Base-by-base conservation (phyloP, 2,113 vertebrate species). In the Smithornis capensis region DNA sequence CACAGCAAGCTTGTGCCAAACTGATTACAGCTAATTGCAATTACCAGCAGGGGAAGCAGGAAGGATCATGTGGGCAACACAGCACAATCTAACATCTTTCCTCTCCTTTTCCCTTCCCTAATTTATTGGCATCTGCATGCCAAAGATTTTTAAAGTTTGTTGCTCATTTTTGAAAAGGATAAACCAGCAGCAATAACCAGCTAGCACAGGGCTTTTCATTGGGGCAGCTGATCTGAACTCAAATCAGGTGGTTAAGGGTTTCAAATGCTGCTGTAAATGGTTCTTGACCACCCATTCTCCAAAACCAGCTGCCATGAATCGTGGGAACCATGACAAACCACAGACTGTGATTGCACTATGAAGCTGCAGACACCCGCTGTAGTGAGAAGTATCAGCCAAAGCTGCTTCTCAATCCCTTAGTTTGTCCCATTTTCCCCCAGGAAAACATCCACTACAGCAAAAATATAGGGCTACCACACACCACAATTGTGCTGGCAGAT, bases 341-440 rank as follows among this genome's bases (percentile, higher is more conserved):
- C 45, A 52, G 80, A 9, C 53, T 63, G 6, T 6, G 14, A n/a
- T 28, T 1, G 0, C 15, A 35, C 33, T 57, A 23, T 2, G 13
- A 52, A 42, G 56, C 50, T 70, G 60, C 57, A 25, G 38, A 31
- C 11, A 31, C 15, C 12, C 15, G 29, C 44, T 44, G 0, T 27
- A 25, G 25, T 11, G 37, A 86, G 42, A n/a, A 81, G 2, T 19
- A 62, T 7, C 35, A 45, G n/a, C 19, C 38, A 50, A 21, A 18
- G 59, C 4, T 65, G 49, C 35, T 42, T 18, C 64, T 83, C 76
- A 67, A 5, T 19, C 16, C 19, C 21, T 47, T 14, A 31, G 19
- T 60, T 67, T 42, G 35, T 44, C 44, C 35, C 42, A 24, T 25
- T 86, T 71, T 37, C 17, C 31, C 27, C 28, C 23, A 6, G 25